Evolutionary conservation across 2,888 invertebrate species (phyloP).

Genomic region (Helobdella robusta): DNA sequence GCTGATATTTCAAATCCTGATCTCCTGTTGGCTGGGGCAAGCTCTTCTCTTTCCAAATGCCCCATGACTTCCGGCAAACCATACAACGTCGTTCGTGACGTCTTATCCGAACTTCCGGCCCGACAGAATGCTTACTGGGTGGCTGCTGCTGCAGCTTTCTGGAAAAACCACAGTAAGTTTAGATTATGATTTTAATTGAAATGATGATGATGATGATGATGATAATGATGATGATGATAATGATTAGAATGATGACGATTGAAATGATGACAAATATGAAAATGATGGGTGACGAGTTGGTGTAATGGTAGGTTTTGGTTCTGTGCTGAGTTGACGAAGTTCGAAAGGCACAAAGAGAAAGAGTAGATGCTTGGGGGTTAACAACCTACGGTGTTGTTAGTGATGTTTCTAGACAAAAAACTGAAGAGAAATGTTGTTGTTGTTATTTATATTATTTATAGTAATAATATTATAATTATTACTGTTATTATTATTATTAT

Average conservation of each 20-base stretch:
- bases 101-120: background rate
- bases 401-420: background rate
- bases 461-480: background rate
- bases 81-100: background rate
- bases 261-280: no score
- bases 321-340: no score
- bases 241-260: background rate
- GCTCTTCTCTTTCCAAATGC: background rate
- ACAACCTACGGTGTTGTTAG: no score
- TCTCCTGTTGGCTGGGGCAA: background rate
- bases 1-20: background rate
- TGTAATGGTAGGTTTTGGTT: no score
- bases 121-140: constrained; percentile 10
- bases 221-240: background rate
- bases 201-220: background rate
- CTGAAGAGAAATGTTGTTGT: background rate
- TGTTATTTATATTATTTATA: background rate
- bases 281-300: no score
- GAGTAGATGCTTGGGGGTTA: no score
- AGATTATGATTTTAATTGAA: background rate
- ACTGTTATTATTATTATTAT: background rate
- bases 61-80: background rate
- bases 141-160: constrained; percentile 12
- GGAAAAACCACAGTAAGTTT: constrained; percentile 21
- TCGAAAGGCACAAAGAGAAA: no score